phyloP scores from a whole-genome alignment of 2,797 vertebrate species.

The Loriculus beryllinus region DNA sequence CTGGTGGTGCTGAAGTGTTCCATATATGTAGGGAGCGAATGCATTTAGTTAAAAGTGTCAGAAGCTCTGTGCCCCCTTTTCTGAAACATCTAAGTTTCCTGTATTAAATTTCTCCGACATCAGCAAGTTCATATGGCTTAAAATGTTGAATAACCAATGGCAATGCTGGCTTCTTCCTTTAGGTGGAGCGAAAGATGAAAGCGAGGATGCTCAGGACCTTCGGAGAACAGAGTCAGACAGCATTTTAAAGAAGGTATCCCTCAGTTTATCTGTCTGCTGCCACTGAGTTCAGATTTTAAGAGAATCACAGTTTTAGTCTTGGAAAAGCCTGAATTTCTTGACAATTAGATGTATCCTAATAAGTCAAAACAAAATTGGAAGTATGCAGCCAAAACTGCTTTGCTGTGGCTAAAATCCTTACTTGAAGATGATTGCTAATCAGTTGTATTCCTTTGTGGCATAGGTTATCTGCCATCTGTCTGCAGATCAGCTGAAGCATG shows the following conservation, averaged over 20 bases:
- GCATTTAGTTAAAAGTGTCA: neutral
- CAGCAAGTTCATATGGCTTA: neutral
- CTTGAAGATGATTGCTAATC: neutral
- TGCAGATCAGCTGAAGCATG: slow-evolving; percentile 15
- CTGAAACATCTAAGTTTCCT: neutral
- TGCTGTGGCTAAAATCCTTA: neutral
- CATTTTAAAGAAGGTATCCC: slow-evolving; percentile 91
- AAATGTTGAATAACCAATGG: neutral
- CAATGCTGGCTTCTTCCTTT: slow-evolving; percentile 13
- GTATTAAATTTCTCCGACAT: slow-evolving; percentile 16
- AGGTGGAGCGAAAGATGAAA: slow-evolving; percentile 90
- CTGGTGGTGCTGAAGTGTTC: neutral
- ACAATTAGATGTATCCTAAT: neutral
- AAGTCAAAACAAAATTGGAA: neutral
- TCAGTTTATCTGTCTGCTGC: neutral
- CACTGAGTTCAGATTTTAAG: neutral
- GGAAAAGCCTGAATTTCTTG: neutral
- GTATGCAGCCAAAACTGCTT: neutral
- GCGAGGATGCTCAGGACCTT: slow-evolving; percentile 86
- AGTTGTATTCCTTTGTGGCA: neutral
- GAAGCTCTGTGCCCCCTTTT: neutral
- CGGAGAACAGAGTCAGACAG: slow-evolving; percentile 94
- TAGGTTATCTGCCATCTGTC: slow-evolving; percentile 27
- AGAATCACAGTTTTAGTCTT: neutral
- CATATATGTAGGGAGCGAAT: neutral